Evolutionary conservation across 2,888 invertebrate species (phyloP).

Genomic region (Xiphydria camelus): DNA sequence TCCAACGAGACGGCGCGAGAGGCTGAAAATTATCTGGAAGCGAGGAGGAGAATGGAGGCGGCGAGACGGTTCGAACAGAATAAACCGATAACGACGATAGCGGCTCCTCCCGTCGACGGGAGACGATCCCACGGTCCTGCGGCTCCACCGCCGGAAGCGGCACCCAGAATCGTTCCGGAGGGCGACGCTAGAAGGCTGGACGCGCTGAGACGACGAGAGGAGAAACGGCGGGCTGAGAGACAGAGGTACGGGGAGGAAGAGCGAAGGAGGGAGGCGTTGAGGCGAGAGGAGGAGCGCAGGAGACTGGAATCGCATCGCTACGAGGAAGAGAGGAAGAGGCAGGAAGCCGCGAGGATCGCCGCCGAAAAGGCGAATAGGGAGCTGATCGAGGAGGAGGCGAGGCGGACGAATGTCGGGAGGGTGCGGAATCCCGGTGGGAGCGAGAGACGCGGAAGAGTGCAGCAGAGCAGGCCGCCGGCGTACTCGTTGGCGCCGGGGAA

Average conservation of each 20-base stretch:
- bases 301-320: conserved; percentile 26
- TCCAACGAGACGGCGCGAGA: neutral
- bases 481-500: conserved; percentile 23
- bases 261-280: conserved; percentile 17
- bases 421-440: too few relatives aligned
- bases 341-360: conserved; percentile 3
- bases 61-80: neutral
- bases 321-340: conserved; percentile 14
- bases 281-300: conserved; percentile 30
- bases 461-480: conserved; percentile 24
- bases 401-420: conserved; percentile 23
- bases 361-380: neutral
- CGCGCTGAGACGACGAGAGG: conserved; percentile 11
- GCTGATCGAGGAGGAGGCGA: conserved; percentile 1
- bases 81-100: too few relatives aligned
- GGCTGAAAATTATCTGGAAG: neutral
- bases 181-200: conserved; percentile 20
- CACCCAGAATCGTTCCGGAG: too few relatives aligned
- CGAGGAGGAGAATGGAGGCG: neutral
- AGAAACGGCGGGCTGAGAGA: conserved; percentile 11
- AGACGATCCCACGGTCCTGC: conserved; percentile 35
- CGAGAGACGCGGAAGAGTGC: conserved; percentile 22
- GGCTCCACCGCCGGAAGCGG: conserved; percentile 24
- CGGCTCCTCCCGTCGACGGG: too few relatives aligned
- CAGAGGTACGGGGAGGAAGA: conserved; percentile 6